phyloP scores from a whole-genome alignment of 2,888 invertebrate species.

The Panopea generosa region DNA sequence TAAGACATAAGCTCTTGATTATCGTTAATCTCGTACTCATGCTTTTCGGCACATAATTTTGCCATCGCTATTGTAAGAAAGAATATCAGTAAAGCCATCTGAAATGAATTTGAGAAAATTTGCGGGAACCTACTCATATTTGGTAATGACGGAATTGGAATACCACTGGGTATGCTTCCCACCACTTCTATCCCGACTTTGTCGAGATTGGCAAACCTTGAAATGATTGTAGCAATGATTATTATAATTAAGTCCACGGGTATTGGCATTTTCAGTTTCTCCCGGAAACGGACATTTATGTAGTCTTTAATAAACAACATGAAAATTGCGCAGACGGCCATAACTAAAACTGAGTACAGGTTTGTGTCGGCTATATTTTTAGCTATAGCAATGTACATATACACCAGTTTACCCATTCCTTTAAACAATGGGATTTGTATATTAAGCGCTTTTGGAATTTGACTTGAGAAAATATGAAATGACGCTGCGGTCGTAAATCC shows the following conservation, averaged over 20 bases:
- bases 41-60: conserved; percentile 82
- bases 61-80: conserved; percentile 80
- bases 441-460: conserved; percentile 69
- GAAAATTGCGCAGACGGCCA: conserved; percentile 88
- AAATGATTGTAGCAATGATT: conserved; percentile 73
- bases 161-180: conserved; percentile 74
- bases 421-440: conserved; percentile 57
- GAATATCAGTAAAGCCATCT: conserved; percentile 74
- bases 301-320: conserved; percentile 87
- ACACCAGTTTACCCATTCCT: conserved; percentile 68
- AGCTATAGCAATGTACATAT: conserved; percentile 88
- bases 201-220: conserved; percentile 67
- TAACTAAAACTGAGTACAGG: conserved; percentile 89
- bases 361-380: conserved; percentile 88
- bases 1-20: conserved; percentile 85
- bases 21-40: conserved; percentile 82
- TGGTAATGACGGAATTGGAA: conserved; percentile 74
- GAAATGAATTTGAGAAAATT: conserved; percentile 61
- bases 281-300: conserved; percentile 74
- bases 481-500: conserved; percentile 76
- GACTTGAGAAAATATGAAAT: conserved; percentile 74
- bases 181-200: conserved; percentile 66
- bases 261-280: conserved; percentile 77
- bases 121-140: conserved; percentile 23
- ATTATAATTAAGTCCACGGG: conserved; percentile 82